These are phyloP conservation scores for Prunella himalayana DNA, from an alignment of 2,113 vertebrate genomes.

Conservation along the genomic window DNA sequence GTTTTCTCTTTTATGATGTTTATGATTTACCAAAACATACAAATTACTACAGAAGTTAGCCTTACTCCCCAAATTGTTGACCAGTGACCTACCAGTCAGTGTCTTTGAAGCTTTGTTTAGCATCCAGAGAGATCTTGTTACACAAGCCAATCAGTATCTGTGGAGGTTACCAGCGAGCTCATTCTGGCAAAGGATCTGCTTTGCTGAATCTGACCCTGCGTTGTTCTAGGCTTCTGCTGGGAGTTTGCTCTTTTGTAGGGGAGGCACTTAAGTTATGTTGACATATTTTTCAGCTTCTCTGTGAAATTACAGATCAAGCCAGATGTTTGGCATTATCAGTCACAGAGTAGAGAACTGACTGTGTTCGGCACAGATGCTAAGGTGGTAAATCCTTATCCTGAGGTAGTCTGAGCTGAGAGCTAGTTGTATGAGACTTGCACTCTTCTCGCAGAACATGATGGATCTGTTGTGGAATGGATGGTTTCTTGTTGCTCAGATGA, in stretches of 20 bases:
- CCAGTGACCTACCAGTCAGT: not conserved
- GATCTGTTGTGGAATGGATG: not conserved
- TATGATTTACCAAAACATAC: not conserved
- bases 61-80: not conserved
- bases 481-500: not conserved
- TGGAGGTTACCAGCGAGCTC: accelerated
- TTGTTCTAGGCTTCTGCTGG: not conserved
- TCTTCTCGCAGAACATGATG: not conserved
- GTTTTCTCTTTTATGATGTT: not conserved
- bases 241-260: not conserved
- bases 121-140: not conserved
- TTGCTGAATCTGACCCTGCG: accelerated
- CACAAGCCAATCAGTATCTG: not conserved
- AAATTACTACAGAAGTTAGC: not conserved
- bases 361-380: not conserved
- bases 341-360: not conserved
- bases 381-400: not conserved
- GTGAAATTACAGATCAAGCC: not conserved
- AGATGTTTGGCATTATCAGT: not conserved
- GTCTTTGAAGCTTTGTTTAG: not conserved
- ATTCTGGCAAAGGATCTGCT: not conserved
- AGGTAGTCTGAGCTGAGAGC: not conserved
- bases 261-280: not conserved
- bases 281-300: not conserved
- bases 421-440: not conserved